phyloP scores from a whole-genome alignment of 2,113 vertebrate genomes.

The Malurus alboscapulatus region DNA sequence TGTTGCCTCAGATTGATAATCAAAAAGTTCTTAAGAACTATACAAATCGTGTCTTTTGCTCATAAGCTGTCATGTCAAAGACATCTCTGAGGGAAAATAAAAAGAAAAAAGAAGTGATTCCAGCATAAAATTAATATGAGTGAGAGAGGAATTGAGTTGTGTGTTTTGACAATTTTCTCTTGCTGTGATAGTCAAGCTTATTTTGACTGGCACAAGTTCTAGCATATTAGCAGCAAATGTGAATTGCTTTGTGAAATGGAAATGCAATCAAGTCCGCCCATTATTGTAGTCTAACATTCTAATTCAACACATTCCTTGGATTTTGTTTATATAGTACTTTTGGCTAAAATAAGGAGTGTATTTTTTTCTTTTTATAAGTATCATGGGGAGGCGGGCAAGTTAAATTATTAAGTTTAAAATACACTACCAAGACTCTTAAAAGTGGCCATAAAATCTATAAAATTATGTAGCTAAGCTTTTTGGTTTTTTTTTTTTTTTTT shows the following conservation, averaged over 20 bases:
- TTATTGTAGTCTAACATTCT: neutral
- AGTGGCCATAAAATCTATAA: neutral
- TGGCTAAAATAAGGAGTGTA: neutral
- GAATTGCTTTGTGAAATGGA: conserved; percentile 28
- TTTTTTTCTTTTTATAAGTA: conserved; percentile 23
- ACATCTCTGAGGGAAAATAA: neutral
- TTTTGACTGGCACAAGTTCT: conserved; percentile 45
- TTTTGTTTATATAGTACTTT: conserved; percentile 16
- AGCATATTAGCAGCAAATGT: conserved; percentile 37
- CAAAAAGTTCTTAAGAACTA: neutral
- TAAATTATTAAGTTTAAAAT: conserved; percentile 38
- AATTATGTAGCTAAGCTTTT: neutral
- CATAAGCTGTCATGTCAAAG: neutral
- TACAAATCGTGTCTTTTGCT: neutral
- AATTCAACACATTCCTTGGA: conserved; percentile 1
- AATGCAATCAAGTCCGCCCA: conserved; percentile 13
- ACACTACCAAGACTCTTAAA: neutral
- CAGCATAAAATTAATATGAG: neutral
- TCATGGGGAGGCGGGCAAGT: neutral
- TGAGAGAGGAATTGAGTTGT: neutral
- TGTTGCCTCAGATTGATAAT: neutral
- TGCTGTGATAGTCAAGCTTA: conserved; percentile 24
- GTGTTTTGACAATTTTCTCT: conserved; percentile 39
- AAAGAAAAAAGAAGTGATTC: neutral
- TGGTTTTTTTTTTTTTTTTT: too few relatives aligned